Percentiles rank a stretch among this genome's conserved stretches.
These are phyloP conservation scores for Allolobophora icterica DNA, from an alignment of 2,888 invertebrate genomes.

Conservation along the genomic window DNA sequence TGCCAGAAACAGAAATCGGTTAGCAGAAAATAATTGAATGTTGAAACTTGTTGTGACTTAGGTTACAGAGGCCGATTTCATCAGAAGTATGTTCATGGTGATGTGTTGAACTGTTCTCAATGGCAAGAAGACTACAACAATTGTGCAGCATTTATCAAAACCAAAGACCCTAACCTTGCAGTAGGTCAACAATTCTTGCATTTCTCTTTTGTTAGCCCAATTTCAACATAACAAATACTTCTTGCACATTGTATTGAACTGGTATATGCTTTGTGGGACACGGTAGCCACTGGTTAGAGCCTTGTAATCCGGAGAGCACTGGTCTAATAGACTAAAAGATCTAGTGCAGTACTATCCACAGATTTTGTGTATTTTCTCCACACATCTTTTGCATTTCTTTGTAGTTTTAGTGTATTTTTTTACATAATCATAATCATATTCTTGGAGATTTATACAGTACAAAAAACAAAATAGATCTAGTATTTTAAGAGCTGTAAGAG, in stretches of 20 bases:
- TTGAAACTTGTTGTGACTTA: slow-evolving; percentile 20
- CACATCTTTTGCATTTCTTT: background rate
- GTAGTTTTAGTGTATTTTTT: background rate
- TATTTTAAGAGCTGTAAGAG: background rate
- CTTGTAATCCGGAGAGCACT: too few relatives aligned
- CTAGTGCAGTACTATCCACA: too few relatives aligned
- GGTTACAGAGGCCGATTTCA: slow-evolving; percentile 65
- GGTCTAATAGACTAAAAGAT: too few relatives aligned
- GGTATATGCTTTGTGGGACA: background rate
- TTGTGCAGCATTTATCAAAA: slow-evolving; percentile 75
- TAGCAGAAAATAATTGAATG: background rate
- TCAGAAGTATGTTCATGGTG: slow-evolving; percentile 83
- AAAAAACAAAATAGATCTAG: background rate
- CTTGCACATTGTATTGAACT: background rate
- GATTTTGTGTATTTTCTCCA: background rate
- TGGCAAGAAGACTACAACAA: slow-evolving; percentile 82
- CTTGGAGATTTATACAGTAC: too few relatives aligned
- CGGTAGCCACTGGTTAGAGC: too few relatives aligned
- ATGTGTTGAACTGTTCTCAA: slow-evolving; percentile 76
- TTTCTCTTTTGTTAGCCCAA: background rate
- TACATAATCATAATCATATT: too few relatives aligned
- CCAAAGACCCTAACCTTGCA: slow-evolving; percentile 73
- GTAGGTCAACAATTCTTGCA: slow-evolving; percentile 67
- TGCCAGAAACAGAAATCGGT: background rate
- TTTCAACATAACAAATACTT: background rate